Base-by-base conservation (phyloP, 1,140 invertebrate species). In the Heterodera schachtii region DNA sequence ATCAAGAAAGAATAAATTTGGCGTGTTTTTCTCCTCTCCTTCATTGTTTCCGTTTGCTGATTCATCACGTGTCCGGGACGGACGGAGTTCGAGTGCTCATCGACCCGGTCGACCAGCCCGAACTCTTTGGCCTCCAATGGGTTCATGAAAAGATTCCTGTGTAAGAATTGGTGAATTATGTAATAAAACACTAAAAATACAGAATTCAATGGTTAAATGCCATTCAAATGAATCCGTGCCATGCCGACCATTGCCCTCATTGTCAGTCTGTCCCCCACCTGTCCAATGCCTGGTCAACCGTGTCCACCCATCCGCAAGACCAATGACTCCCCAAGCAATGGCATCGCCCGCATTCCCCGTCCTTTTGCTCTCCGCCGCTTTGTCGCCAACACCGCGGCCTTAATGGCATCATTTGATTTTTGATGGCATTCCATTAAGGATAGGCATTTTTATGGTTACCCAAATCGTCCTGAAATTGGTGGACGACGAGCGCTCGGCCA, bases 321-420 rank as follows among this genome's bases (percentile, higher is more conserved):
- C 97, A 91, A 99, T 97, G n/a, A 98, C 95, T 78, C 96, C 97
- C 90, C 97, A 99, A 31, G 95, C 96, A 82, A 96, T 92, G 85
- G 97, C 93, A 77, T 93, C 95, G 5, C 97, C 97, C 84, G 97
- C 96, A 91, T 99, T 98, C 46, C 97, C 97, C 74, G 97, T 99
- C 13, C 94, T 95, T 91, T 94, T 73, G 44, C 82, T 84, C 77
- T 89, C 88, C 78, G 89, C 94, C 91, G 96, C 97, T 71, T 96
- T 92, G 88, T 97, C 95, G 89, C 98, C 94, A 2, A 95, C 95
- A 80, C 96, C 96, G 84, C 94, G 84, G 21, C 81, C 81, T 82
- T 2, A 81, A 82, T 31, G 31, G 0, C 31, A 31, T 31, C 31
- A 31, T 31, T 31, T 31, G 31, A 82, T 7, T 81, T 78, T 13